Percentiles rank a stretch among this genome's conserved stretches.
Conservation (phyloP, 1,140 invertebrate species). For the Orchesella cincta region DNA sequence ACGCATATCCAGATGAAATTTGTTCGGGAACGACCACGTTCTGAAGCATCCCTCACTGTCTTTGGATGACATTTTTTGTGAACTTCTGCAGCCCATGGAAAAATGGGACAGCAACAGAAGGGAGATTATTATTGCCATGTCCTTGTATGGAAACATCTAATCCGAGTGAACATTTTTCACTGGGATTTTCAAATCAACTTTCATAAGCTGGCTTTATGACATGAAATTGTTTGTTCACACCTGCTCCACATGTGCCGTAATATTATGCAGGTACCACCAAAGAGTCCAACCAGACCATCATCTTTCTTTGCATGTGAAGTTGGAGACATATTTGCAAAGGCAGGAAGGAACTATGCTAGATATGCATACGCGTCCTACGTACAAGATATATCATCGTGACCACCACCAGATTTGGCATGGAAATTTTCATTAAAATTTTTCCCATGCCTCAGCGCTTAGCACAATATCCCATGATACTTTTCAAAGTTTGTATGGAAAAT, state of each 20-base stretch:
- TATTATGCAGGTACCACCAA: background rate
- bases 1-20: background rate
- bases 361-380: background rate
- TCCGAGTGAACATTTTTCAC: constrained; percentile 2
- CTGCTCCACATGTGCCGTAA: background rate
- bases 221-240: background rate
- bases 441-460: background rate
- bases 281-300: background rate
- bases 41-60: background rate
- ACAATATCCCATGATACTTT: background rate
- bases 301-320: background rate
- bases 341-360: background rate
- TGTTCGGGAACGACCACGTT: background rate
- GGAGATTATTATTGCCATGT: background rate
- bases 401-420: constrained; percentile 4
- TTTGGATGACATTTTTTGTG: constrained; percentile 3
- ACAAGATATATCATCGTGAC: background rate
- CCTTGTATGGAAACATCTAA: constrained; percentile 2
- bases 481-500: background rate
- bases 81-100: background rate
- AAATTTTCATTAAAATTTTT: constrained; percentile 20
- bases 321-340: background rate
- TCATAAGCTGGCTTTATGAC: background rate
- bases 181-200: background rate
- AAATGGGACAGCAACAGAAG: background rate